A percentile compares a stretch with the other conserved stretches of the same genome.
Evolutionary conservation across 2,797 vertebrate species (phyloP).

Genomic region (Pipistrellus pygmaeus): DNA sequence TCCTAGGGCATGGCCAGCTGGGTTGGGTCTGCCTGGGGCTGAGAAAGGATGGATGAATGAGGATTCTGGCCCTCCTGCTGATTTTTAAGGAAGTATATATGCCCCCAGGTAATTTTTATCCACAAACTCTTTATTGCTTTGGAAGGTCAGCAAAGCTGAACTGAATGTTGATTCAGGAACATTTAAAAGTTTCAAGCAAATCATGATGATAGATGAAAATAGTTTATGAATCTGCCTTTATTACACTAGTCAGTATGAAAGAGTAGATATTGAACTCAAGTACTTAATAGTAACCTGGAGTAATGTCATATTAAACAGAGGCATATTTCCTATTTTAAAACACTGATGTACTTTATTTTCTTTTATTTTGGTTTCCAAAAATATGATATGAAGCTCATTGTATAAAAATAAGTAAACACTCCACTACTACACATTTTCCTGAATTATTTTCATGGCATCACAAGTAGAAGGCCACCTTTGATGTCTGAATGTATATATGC

Average conservation of each 20-base stretch:
- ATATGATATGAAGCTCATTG: background rate
- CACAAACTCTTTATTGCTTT: background rate
- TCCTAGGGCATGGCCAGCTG: slow-evolving; percentile 90
- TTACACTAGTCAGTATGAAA: background rate
- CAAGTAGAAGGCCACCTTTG: background rate
- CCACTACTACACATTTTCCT: background rate
- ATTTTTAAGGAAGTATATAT: background rate
- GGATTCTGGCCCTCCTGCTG: slow-evolving; percentile 83
- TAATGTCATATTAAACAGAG: background rate
- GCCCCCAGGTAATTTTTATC: background rate
- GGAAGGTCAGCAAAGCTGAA: slow-evolving; percentile 15
- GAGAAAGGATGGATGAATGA: slow-evolving; percentile 85
- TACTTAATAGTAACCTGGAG: background rate
- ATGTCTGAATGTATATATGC: background rate
- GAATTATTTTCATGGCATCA: background rate
- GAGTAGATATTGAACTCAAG: background rate
- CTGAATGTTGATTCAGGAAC: slow-evolving; percentile 24
- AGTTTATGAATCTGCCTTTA: background rate
- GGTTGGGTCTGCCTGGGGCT: background rate
- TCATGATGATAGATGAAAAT: background rate
- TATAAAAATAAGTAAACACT: background rate
- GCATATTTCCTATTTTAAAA: background rate
- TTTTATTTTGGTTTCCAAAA: slow-evolving; percentile 34
- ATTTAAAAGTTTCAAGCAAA: slow-evolving; percentile 28
- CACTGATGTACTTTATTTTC: background rate